Conservation (phyloP, 2,888 invertebrate genomes). For the Lasioglossum zephyrum region DNA sequence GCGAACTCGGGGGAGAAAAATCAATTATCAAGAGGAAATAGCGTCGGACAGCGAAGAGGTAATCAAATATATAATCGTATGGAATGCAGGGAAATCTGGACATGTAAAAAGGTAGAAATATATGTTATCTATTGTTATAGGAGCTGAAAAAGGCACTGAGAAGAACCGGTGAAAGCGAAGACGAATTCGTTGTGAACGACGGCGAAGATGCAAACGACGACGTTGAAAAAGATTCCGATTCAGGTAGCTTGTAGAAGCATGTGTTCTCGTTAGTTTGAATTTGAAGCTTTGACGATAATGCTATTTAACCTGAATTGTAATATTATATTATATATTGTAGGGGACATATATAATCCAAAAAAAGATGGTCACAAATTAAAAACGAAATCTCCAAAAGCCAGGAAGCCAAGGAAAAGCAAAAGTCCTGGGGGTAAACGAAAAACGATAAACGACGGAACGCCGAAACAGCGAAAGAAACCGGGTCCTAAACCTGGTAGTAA, state of each 20-base stretch:
- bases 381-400: slow-evolving; percentile 78
- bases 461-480: slow-evolving; percentile 82
- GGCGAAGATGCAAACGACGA: slow-evolving; percentile 84
- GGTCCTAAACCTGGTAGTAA: slow-evolving; percentile 83
- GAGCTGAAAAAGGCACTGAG: slow-evolving; percentile 84
- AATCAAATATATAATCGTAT: slow-evolving; percentile 18
- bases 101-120: background rate
- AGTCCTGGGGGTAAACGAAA: slow-evolving; percentile 79
- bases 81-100: background rate
- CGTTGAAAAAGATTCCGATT: slow-evolving; percentile 83
- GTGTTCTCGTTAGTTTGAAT: background rate
- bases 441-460: slow-evolving; percentile 75
- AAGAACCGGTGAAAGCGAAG: slow-evolving; percentile 85
- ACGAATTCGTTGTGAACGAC: slow-evolving; percentile 85
- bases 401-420: slow-evolving; percentile 77
- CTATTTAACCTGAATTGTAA: slow-evolving; percentile 1
- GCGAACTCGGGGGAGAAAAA: slow-evolving; percentile 90
- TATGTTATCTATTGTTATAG: slow-evolving; percentile 65
- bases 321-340: slow-evolving; percentile 63
- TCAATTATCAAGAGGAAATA: slow-evolving; percentile 91
- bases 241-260: slow-evolving; percentile 73
- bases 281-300: background rate
- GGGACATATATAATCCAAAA: slow-evolving; percentile 82
- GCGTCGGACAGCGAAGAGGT: slow-evolving; percentile 92
- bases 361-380: slow-evolving; percentile 77